Evolutionary conservation across 2,113 vertebrate genomes (phyloP).

Genomic region (Bubo bubo): DNA sequence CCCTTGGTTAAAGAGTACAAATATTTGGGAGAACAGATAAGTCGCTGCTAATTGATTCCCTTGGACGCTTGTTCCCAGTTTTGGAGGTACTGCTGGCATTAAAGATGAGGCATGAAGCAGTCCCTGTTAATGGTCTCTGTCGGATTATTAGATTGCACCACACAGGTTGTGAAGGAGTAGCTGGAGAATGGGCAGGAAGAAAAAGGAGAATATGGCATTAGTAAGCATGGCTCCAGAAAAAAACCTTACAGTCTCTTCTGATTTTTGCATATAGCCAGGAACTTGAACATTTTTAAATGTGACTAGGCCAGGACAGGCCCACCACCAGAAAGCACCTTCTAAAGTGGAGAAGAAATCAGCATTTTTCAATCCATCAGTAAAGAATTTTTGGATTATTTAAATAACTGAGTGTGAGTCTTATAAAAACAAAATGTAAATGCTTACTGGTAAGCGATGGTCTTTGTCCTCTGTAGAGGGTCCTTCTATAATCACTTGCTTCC

Average conservation of each 20-base stretch:
- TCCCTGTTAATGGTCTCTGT: neutral
- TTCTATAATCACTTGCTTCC: neutral
- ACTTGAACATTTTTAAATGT: neutral
- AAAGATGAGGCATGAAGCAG: neutral
- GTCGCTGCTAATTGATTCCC: constrained; percentile 10
- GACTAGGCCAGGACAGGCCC: neutral
- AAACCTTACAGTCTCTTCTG: neutral
- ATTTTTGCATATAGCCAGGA: neutral
- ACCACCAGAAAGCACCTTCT: neutral
- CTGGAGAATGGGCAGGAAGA: neutral
- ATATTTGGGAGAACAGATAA: constrained; percentile 18
- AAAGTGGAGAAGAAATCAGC: neutral
- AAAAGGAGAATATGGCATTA: neutral
- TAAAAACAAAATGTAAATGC: neutral
- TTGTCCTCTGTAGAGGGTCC: neutral
- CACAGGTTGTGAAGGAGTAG: neutral
- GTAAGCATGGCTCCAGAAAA: neutral
- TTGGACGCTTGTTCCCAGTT: neutral
- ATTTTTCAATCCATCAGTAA: neutral
- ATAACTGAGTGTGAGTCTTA: neutral
- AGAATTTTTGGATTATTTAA: neutral
- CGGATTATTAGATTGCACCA: neutral
- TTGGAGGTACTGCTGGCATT: neutral
- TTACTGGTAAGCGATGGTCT: neutral
- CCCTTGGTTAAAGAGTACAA: neutral